Conservation (phyloP, 2,797 vertebrate genomes). For the Alcedo quadribrachys region DNA sequence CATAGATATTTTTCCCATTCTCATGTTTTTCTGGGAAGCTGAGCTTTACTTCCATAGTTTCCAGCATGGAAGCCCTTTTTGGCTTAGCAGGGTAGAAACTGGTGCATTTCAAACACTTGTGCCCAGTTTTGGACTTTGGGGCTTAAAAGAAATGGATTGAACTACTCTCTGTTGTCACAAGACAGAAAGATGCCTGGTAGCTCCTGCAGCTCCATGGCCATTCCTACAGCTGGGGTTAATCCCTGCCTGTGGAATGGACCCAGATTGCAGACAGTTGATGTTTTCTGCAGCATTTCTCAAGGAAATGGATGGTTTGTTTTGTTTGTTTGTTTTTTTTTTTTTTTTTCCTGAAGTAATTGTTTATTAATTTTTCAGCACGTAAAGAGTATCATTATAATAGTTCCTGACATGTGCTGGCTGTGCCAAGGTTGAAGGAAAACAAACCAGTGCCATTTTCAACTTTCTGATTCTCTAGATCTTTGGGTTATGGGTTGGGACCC, state of each 20-base stretch:
- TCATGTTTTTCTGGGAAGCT: background rate
- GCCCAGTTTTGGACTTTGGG: background rate
- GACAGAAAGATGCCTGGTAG: background rate
- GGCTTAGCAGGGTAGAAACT: background rate
- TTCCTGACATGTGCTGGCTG: conserved; percentile 65
- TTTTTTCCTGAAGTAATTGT: conserved; percentile 50
- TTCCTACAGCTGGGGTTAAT: background rate
- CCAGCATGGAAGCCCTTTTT: background rate
- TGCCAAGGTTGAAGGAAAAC: conserved; percentile 60
- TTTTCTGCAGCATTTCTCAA: conserved; percentile 51
- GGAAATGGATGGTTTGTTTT: conserved; percentile 21
- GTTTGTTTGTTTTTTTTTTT: background rate
- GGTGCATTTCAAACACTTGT: background rate
- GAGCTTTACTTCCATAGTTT: background rate
- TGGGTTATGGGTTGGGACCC: background rate
- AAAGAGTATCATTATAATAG: conserved; percentile 71
- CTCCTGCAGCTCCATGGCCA: background rate
- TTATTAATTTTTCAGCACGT: conserved; percentile 72
- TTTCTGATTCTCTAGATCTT: background rate
- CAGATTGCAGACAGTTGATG: conserved; percentile 18
- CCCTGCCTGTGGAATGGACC: background rate
- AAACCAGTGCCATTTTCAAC: conserved; percentile 13
- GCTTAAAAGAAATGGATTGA: background rate
- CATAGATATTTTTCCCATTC: background rate
- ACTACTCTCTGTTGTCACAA: background rate